Percentiles rank a stretch among this genome's conserved stretches.
These are phyloP conservation scores for Drosophila kanekoi DNA, from an alignment of 2,888 invertebrate genomes.

Conservation along the genomic window DNA sequence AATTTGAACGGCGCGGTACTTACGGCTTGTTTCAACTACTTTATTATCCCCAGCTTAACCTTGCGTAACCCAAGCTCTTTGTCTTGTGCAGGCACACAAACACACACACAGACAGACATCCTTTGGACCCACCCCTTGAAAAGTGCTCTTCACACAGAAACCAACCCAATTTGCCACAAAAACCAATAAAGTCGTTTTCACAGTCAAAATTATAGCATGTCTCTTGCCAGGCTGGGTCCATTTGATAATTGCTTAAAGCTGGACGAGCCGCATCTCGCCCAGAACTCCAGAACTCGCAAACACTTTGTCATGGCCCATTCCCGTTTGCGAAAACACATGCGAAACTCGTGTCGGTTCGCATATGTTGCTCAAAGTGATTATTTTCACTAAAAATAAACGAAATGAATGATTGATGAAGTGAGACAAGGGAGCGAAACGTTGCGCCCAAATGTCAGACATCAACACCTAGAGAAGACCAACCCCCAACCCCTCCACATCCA, in stretches of 20 bases:
- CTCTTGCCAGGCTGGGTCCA: constrained; percentile 41
- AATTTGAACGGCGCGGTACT: constrained; percentile 22
- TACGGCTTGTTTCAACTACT: constrained; percentile 30
- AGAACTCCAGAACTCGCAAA: not conserved
- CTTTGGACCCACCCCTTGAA: constrained; percentile 22
- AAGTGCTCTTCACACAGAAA: constrained; percentile 9
- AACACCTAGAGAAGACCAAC: constrained; percentile 37
- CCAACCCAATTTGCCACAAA: constrained; percentile 39
- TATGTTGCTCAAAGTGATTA: constrained; percentile 77
- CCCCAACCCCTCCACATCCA: constrained; percentile 11
- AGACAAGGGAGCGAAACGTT: constrained; percentile 66
- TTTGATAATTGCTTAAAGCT: constrained; percentile 74
- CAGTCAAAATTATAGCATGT: constrained; percentile 49
- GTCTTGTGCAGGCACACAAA: constrained; percentile 15
- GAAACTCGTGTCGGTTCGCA: constrained; percentile 64
- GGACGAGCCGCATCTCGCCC: constrained; percentile 42
- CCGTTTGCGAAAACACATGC: constrained; percentile 60
- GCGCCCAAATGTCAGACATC: constrained; percentile 40
- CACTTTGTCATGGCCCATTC: constrained; percentile 51
- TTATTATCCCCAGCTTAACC: constrained; percentile 45
- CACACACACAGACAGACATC: not conserved
- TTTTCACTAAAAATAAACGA: constrained; percentile 78
- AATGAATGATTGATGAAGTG: constrained; percentile 78
- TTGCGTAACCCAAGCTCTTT: constrained; percentile 31
- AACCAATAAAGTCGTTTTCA: constrained; percentile 72